These are phyloP conservation scores for Drosophila busckii DNA, from an alignment of 1,140 invertebrate species.

Conservation along the genomic window DNA sequence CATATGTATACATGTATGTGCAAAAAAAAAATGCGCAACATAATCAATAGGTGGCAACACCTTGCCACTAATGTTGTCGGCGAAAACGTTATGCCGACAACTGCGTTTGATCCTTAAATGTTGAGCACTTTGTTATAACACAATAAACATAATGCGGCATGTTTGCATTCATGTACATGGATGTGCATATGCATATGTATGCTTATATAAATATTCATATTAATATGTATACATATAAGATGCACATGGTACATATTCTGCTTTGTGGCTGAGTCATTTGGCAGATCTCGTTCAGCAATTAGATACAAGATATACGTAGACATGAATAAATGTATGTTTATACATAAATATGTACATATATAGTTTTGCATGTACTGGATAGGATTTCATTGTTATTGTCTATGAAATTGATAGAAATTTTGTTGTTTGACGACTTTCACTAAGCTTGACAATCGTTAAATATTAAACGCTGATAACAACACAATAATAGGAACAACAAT, in stretches of 20 bases:
- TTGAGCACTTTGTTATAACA: too few relatives aligned
- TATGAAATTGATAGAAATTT: slow-evolving; percentile 7
- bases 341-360: neutral
- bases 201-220: neutral
- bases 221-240: slow-evolving; percentile 1
- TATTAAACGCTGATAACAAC: slow-evolving; percentile 23
- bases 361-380: slow-evolving; percentile 11
- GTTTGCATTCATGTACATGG: too few relatives aligned
- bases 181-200: slow-evolving; percentile 7
- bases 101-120: too few relatives aligned
- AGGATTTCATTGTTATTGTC: slow-evolving; percentile 5
- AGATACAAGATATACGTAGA: too few relatives aligned
- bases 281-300: too few relatives aligned
- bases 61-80: slow-evolving; percentile 34
- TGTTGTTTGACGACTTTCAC: slow-evolving; percentile 31
- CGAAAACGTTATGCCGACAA: slow-evolving; percentile 21
- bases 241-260: too few relatives aligned
- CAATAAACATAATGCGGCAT: too few relatives aligned
- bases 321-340: neutral
- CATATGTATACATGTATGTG: slow-evolving; percentile 7
- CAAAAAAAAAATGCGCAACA: slow-evolving; percentile 38
- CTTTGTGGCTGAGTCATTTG: too few relatives aligned
- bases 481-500: neutral
- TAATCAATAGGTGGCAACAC: slow-evolving; percentile 41
- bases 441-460: slow-evolving; percentile 14